Percentiles rank a stretch among this genome's conserved stretches.
Conservation (phyloP, 2,888 invertebrate genomes). For the Dryomyza anilis region DNA sequence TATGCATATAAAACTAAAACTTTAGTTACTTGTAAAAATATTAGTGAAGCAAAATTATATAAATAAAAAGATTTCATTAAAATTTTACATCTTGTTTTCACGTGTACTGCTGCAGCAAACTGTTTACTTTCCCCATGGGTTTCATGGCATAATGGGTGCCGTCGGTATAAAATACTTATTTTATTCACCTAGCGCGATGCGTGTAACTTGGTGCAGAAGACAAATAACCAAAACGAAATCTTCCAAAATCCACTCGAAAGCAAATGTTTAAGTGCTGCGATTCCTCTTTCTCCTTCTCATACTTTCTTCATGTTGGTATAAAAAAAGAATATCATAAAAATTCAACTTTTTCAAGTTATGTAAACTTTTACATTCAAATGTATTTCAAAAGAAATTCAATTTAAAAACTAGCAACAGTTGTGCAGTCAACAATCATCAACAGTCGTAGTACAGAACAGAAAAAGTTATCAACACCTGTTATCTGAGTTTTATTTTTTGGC, state of each 20-base stretch:
- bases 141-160: not conserved
- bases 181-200: not conserved
- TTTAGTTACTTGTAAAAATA: too few species aligned
- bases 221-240: not conserved
- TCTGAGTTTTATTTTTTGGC: not conserved
- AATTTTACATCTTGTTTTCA: too few species aligned
- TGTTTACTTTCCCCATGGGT: not conserved
- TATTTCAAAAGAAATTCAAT: slow-evolving; percentile 38
- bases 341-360: slow-evolving; percentile 3
- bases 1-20: too few species aligned
- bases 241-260: not conserved
- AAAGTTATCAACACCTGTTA: slow-evolving; percentile 19
- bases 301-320: too few species aligned
- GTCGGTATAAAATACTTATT: not conserved
- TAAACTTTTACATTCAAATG: slow-evolving; percentile 14
- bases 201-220: not conserved
- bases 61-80: not conserved
- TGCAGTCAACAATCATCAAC: not conserved
- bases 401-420: slow-evolving; percentile 35
- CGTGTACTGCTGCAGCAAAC: not conserved
- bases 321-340: too few species aligned
- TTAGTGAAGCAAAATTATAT: too few species aligned
- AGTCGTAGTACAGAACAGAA: too few species aligned
- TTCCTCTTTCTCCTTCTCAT: not conserved
- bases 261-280: not conserved